Evolutionary conservation across 2,113 vertebrate genomes (phyloP).

Genomic region (Orcinus orca): DNA sequence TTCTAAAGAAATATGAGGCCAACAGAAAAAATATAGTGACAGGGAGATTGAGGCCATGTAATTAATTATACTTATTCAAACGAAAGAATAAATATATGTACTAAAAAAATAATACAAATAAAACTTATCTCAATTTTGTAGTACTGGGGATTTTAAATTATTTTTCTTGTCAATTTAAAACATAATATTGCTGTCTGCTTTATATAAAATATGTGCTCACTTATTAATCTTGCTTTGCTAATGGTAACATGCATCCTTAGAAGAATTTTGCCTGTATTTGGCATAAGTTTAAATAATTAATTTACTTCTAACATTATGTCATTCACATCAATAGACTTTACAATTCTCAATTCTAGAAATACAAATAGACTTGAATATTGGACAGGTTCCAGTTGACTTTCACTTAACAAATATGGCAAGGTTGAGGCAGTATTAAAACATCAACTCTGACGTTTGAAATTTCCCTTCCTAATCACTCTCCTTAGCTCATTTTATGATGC

Average conservation of each 20-base stretch:
- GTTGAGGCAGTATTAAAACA: not conserved
- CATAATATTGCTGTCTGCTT: not conserved
- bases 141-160: not conserved
- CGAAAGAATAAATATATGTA: not conserved
- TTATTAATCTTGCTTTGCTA: not conserved
- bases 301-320: not conserved
- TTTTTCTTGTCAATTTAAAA: not conserved
- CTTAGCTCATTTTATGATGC: not conserved
- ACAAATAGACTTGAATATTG: not conserved
- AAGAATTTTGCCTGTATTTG: not conserved
- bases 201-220: not conserved
- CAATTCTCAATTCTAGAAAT: not conserved
- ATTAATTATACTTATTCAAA: not conserved
- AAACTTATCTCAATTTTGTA: not conserved
- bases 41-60: not conserved
- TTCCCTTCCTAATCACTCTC: rapidly evolving
- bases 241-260: not conserved
- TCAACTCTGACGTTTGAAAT: not conserved
- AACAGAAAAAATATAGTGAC: not conserved
- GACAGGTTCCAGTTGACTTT: not conserved
- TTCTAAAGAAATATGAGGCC: not conserved
- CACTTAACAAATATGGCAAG: not conserved
- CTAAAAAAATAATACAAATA: not conserved
- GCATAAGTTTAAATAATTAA: not conserved
- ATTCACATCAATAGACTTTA: not conserved